Evolutionary conservation across 2,797 vertebrate species (phyloP).

Genomic region (Gorsachius magnificus): DNA sequence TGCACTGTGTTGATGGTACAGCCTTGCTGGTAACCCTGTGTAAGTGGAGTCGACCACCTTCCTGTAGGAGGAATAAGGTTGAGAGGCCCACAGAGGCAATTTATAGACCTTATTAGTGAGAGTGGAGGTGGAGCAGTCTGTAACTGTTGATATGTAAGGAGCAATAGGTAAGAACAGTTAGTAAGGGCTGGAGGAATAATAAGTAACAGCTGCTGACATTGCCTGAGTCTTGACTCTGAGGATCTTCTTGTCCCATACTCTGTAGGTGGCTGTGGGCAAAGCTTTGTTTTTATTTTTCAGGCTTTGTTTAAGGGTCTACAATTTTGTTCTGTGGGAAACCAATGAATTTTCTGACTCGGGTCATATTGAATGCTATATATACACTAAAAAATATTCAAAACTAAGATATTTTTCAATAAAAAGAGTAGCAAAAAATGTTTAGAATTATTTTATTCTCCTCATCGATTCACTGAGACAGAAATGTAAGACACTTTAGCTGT

Average conservation of each 20-base stretch:
- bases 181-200: not conserved
- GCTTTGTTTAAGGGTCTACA: not conserved
- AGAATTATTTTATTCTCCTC: not conserved
- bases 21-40: not conserved
- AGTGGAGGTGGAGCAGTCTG: not conserved
- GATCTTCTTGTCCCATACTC: not conserved
- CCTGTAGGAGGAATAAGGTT: rapidly evolving
- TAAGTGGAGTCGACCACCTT: rapidly evolving
- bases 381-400: not conserved
- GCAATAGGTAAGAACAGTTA: not conserved
- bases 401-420: not conserved
- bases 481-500: not conserved
- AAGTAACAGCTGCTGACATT: not conserved
- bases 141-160: not conserved
- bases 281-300: not conserved
- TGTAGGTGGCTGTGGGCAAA: not conserved
- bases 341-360: not conserved
- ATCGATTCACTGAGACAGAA: not conserved
- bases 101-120: not conserved
- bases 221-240: not conserved
- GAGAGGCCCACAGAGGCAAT: not conserved
- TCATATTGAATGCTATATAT: not conserved
- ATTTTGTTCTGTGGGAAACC: not conserved
- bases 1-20: not conserved
- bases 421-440: not conserved